Evolutionary conservation across 1,140 invertebrate genomes (phyloP).

Genomic region (Cyclina sinensis): DNA sequence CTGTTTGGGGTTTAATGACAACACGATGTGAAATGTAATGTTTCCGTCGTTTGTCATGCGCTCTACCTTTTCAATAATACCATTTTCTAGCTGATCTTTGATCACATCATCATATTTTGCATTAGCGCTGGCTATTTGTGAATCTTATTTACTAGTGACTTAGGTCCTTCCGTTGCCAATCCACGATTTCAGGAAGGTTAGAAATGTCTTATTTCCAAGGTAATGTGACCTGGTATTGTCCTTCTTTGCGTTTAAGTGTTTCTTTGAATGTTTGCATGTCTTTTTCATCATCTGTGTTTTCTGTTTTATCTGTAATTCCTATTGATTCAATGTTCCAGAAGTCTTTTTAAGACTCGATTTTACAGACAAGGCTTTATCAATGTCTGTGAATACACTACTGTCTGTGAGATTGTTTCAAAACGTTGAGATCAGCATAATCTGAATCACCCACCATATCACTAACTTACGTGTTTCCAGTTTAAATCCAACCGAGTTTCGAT

Average conservation of each 20-base stretch:
- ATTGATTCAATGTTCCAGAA: constrained; percentile 14
- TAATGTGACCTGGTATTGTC: constrained; percentile 41
- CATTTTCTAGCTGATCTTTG: too few relatives aligned
- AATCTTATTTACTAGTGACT: too few relatives aligned
- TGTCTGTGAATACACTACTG: background rate
- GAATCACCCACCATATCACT: background rate
- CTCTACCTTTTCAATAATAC: constrained; percentile 42
- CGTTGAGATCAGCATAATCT: constrained; percentile 16
- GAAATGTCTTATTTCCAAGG: constrained; percentile 55
- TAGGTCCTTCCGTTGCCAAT: too few relatives aligned
- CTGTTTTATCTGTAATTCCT: constrained; percentile 27
- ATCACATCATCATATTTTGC: constrained; percentile 49
- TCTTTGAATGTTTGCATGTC: constrained; percentile 20
- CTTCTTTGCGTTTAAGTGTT: background rate
- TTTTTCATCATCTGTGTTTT: constrained; percentile 39
- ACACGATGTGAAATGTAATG: constrained; percentile 55
- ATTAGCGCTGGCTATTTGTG: too few relatives aligned
- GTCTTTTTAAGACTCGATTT: constrained; percentile 9
- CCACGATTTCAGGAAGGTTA: too few relatives aligned
- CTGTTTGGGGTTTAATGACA: background rate
- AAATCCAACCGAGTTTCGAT: constrained; percentile 21
- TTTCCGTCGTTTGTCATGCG: background rate
- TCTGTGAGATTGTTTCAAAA: background rate
- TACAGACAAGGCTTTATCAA: background rate
- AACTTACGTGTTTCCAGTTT: background rate